Base-by-base conservation (phyloP, 1,140 invertebrate species). In the Drosophila nigromelanica region DNA sequence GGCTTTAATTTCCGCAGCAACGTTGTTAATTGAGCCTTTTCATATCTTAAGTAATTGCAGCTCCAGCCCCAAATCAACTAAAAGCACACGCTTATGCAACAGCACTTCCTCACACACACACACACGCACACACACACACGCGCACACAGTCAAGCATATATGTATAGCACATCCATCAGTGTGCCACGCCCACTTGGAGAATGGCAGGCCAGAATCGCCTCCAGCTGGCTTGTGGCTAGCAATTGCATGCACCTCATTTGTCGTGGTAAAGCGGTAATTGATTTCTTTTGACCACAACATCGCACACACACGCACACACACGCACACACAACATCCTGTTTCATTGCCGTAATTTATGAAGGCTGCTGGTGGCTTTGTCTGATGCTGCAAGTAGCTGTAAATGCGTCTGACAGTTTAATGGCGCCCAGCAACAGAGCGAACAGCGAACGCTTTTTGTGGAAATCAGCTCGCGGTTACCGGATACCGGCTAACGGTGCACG, bases 231-330 rank as follows among this genome's bases (percentile, higher is more conserved):
- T 33, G 24, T 30, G 21, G 10, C 42, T 8, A 3, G 27, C 12
- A 30, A 51, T 39, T 47, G 42, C 27, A 48, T 50, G 35, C 51
- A 64, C 51, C 48, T 64, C 30, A 71, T 63, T 51, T 68, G 40
- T 42, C 58, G 18, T 45, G 66, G 66, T 48, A 43, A 42, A 27
- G 47, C 47, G 45, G 60, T 64, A 71, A 75, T 75, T 71, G 73
- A 71, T 75, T 75, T 75, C 67, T 45, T 56, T 39, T 56, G 64
- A 69, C 55, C 64, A 55, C 63, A 67, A 52, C 35, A 43, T 54
- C 8, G 8, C 43, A 18, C 24, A 24, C 15, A 48, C n/a, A 40
- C 39, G 11, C 39, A 14, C 39, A 40, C n/a, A 40, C 24, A 14
- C 30, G n/a, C 33, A 21, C 37, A 5, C 11, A 12, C 27, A 48